These are phyloP conservation scores for Hoplostethus mediterraneus DNA, from an alignment of 2,797 vertebrate genomes.

Conservation along the genomic window DNA sequence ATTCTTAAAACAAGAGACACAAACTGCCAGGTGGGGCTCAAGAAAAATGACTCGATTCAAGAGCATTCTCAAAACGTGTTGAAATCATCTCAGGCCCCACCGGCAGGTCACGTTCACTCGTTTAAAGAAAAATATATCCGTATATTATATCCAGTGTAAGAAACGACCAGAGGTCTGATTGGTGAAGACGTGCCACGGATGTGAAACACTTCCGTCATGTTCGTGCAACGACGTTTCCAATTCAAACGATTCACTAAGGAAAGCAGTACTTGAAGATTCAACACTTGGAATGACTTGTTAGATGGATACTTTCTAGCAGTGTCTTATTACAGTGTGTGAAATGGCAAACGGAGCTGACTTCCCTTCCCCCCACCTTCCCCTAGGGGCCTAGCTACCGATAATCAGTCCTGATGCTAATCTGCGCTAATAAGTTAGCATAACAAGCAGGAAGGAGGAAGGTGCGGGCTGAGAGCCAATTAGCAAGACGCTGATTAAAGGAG, in stretches of 20 bases:
- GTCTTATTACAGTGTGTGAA: conserved; percentile 47
- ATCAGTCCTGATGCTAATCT: conserved; percentile 81
- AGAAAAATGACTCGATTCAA: too few species aligned
- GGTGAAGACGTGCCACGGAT: too few species aligned
- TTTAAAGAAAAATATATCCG: too few species aligned
- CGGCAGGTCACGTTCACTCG: too few species aligned
- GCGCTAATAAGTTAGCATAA: conserved; percentile 82
- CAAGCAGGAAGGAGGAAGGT: conserved; percentile 68
- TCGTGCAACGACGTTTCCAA: too few species aligned
- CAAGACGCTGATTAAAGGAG: conserved; percentile 78
- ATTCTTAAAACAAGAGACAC: too few species aligned
- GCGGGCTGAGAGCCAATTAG: conserved; percentile 72
- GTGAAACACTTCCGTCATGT: too few species aligned
- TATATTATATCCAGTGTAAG: too few species aligned
- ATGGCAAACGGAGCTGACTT: conserved; percentile 48
- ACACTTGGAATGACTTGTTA: background rate
- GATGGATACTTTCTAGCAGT: conserved; percentile 19
- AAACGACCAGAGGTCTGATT: too few species aligned
- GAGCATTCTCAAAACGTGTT: too few species aligned
- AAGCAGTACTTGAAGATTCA: background rate
- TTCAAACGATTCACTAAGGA: background rate
- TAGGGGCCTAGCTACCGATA: conserved; percentile 57
- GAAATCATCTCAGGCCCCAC: too few species aligned
- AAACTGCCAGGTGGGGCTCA: too few species aligned
- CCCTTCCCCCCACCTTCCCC: conserved; percentile 35